Evolutionary conservation across 2,888 invertebrate genomes (phyloP).

Genomic region (Cantharis nigra): DNA sequence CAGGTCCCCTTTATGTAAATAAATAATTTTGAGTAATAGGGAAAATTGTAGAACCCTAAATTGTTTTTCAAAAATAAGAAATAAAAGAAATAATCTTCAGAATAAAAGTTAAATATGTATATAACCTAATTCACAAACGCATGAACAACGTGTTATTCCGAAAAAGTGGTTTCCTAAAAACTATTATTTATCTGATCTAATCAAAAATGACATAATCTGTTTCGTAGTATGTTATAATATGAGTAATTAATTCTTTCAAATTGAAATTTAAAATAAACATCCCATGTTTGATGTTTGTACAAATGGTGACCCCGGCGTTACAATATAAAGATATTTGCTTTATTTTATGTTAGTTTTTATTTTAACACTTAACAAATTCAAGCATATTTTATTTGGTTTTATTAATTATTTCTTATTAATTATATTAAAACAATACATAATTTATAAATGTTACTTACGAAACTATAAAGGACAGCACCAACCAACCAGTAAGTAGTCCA

Average conservation of each 20-base stretch:
- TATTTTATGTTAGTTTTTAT: background rate
- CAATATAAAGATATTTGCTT: background rate
- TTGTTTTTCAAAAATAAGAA: background rate
- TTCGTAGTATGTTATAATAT: background rate
- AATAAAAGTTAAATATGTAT: background rate
- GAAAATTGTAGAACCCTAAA: background rate
- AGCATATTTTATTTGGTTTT: background rate
- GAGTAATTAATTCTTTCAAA: background rate
- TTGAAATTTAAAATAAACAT: background rate
- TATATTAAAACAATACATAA: slow-evolving; percentile 22
- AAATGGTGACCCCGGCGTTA: background rate
- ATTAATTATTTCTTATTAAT: background rate
- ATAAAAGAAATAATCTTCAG: background rate
- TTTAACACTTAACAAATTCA: no score
- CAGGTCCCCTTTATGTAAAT: background rate
- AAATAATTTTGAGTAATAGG: background rate
- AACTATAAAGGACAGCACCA: slow-evolving; percentile 20
- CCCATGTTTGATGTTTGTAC: background rate
- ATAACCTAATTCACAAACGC: no score
- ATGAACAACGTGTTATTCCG: no score
- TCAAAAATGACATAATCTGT: background rate
- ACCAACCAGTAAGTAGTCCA: slow-evolving; percentile 17
- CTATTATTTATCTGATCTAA: no score
- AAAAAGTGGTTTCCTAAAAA: no score
- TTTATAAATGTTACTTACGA: slow-evolving; percentile 22